Percentiles rank a stretch among this genome's conserved stretches.
Conservation (phyloP, 2,797 vertebrate species). For the Poeciliopsis turneri region DNA sequence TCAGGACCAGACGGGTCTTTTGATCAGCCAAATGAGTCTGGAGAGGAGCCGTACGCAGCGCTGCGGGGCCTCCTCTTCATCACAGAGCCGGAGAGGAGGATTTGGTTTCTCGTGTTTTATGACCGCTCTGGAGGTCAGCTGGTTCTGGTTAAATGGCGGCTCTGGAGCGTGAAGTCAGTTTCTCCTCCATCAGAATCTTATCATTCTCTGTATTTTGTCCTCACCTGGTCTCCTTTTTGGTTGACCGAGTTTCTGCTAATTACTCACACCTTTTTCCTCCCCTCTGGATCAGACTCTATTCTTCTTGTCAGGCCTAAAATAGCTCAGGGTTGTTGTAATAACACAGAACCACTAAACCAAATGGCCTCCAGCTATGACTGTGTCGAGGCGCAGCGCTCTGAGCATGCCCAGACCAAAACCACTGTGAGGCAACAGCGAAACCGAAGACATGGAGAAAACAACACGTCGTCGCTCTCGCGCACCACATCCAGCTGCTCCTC, state of each 20-base stretch:
- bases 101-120: slow-evolving; percentile 30
- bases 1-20: not conserved
- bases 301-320: slow-evolving; percentile 43
- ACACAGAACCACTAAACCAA: slow-evolving; percentile 43
- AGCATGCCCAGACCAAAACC: slow-evolving; percentile 57
- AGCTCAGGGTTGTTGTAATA: slow-evolving; percentile 44
- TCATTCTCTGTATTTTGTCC: not conserved
- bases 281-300: slow-evolving; percentile 12
- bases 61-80: slow-evolving; percentile 9
- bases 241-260: slow-evolving; percentile 3
- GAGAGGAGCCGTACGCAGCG: no score
- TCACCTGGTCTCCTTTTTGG: slow-evolving; percentile 3
- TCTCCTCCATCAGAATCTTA: not conserved
- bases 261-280: not conserved
- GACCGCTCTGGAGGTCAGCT: slow-evolving; percentile 30
- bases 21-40: slow-evolving; percentile 6
- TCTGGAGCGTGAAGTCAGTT: slow-evolving; percentile 16
- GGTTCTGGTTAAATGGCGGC: slow-evolving; percentile 46
- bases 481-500: slow-evolving; percentile 22
- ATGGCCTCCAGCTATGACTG: slow-evolving; percentile 43
- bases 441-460: slow-evolving; percentile 15
- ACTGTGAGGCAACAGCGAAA: slow-evolving; percentile 43
- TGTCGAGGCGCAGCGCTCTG: slow-evolving; percentile 25
- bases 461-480: slow-evolving; percentile 9
- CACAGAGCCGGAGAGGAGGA: slow-evolving; percentile 4